These are phyloP conservation scores for Climacteris rufus DNA, from an alignment of 2,113 vertebrate genomes.

Conservation along the genomic window DNA sequence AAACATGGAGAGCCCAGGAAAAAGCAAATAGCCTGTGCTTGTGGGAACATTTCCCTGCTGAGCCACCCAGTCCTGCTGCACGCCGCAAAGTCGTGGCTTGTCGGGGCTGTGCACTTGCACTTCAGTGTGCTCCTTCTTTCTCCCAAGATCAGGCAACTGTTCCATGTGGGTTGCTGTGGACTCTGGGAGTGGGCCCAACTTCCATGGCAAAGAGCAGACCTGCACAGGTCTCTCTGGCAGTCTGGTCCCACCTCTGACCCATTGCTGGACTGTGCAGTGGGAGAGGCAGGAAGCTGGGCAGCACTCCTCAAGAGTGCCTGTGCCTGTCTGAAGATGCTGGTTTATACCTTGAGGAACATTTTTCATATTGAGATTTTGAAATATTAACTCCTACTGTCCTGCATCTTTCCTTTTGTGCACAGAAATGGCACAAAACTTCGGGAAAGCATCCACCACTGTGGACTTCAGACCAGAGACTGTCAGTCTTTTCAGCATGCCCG, in stretches of 20 bases:
- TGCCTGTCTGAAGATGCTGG: background rate
- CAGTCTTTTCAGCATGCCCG: background rate
- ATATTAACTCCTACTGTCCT: background rate
- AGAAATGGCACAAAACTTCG: background rate
- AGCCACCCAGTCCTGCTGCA: background rate
- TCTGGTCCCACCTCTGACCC: fast-evolving
- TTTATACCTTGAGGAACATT: background rate
- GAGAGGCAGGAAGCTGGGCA: background rate
- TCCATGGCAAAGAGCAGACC: background rate
- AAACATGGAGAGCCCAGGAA: fast-evolving
- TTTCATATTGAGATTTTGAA: background rate
- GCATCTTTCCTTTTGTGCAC: background rate
- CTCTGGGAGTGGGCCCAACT: background rate
- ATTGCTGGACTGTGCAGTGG: fast-evolving
- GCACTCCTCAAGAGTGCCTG: background rate
- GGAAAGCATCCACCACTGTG: fast-evolving
- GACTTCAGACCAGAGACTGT: background rate
- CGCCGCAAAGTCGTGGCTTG: background rate
- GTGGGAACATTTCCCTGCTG: background rate
- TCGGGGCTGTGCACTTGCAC: fast-evolving
- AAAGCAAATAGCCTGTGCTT: background rate
- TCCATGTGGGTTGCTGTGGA: background rate
- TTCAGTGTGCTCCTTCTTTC: background rate
- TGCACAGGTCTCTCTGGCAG: fast-evolving
- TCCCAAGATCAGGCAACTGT: background rate